phyloP scores from a whole-genome alignment of 2,888 invertebrate species.

The Nomada flava region DNA sequence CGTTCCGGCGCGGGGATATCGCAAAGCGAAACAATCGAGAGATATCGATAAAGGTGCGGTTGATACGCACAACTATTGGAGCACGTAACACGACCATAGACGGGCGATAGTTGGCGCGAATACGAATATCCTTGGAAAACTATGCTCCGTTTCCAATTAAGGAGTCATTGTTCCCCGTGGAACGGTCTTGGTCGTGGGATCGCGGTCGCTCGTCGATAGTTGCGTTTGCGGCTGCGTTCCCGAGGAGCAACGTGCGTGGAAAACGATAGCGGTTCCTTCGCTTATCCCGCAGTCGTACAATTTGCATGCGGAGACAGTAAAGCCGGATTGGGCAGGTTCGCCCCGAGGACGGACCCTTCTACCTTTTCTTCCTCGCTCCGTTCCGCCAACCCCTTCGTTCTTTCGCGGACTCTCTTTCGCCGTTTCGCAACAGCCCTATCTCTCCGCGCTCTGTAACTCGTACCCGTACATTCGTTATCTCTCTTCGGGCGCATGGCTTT shows the following conservation, averaged over 20 bases:
- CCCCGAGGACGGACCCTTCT: conserved; percentile 56
- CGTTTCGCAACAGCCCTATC: conserved; percentile 32
- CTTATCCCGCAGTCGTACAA: conserved; percentile 72
- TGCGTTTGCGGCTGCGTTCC: conserved; percentile 43
- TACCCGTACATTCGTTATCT: conserved; percentile 62
- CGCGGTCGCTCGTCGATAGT: conserved; percentile 27
- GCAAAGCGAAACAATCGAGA: conserved; percentile 11
- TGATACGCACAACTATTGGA: conserved; percentile 52
- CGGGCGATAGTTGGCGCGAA: conserved; percentile 43
- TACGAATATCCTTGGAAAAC: conserved; percentile 54
- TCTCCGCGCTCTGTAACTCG: conserved; percentile 30
- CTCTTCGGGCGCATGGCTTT: conserved; percentile 58
- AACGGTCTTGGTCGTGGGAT: conserved; percentile 45
- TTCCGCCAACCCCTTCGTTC: conserved; percentile 15
- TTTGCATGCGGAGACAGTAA: conserved; percentile 77
- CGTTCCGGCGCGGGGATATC: neutral
- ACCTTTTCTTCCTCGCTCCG: conserved; percentile 18
- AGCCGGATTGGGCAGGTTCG: conserved; percentile 71
- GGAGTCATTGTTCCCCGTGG: conserved; percentile 63
- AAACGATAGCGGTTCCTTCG: conserved; percentile 54
- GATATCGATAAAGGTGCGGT: conserved; percentile 28
- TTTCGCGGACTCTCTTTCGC: conserved; percentile 25
- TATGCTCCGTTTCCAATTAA: conserved; percentile 67
- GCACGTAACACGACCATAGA: conserved; percentile 23
- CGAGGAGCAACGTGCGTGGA: conserved; percentile 45